Evolutionary conservation across 2,113 vertebrate species (phyloP).

Genomic region (Myrmecophaga tridactyla): DNA sequence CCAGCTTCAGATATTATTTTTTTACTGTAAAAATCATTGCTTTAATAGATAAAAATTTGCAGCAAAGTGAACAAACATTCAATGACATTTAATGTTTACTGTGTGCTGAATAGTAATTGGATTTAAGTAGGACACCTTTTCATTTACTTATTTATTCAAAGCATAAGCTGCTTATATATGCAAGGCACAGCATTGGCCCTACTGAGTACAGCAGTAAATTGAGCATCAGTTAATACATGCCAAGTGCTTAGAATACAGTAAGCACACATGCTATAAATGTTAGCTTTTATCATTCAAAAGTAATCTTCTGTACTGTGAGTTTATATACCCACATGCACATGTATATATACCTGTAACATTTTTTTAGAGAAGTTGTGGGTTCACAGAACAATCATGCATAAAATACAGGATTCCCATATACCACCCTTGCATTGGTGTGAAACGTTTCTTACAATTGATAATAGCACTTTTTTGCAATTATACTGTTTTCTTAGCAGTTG

Average conservation of each 20-base stretch:
- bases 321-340: not conserved
- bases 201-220: conserved; percentile 6
- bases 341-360: not conserved
- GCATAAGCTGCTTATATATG: not conserved
- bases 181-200: conserved; percentile 2
- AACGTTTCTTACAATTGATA: no score
- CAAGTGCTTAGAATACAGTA: not conserved
- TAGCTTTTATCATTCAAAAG: conserved; percentile 27
- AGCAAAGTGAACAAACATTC: not conserved
- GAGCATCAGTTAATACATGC: not conserved
- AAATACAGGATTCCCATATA: no score
- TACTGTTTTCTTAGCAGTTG: no score
- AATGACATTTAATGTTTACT: conserved; percentile 9
- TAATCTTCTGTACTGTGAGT: not conserved
- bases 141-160: conserved; percentile 41
- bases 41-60: conserved; percentile 17
- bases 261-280: not conserved
- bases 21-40: not conserved
- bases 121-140: conserved; percentile 44
- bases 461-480: no score
- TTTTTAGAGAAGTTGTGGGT: no score
- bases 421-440: no score
- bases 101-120: conserved; percentile 30
- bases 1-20: not conserved
- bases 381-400: no score